Evolutionary conservation across 2,113 vertebrate genomes (phyloP).

Genomic region (Scalopus aquaticus): DNA sequence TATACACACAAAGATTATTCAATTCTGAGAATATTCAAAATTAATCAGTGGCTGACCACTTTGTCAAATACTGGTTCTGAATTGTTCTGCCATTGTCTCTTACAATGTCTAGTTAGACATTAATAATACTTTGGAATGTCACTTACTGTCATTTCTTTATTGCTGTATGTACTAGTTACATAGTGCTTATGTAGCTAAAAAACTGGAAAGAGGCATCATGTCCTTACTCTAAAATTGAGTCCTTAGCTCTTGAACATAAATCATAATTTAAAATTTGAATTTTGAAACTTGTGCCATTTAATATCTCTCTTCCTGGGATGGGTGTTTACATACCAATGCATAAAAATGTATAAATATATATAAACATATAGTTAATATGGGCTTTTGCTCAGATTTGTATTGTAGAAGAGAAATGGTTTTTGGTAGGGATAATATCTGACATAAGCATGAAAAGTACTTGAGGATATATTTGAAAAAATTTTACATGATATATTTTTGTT

Average conservation of each 20-base stretch:
- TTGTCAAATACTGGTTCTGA: neutral
- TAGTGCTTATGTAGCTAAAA: neutral
- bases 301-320: neutral
- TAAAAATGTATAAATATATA: neutral
- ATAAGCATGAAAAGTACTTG: neutral
- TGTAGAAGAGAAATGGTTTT: conserved; percentile 2
- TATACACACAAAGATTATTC: conserved; percentile 14
- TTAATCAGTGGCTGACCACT: neutral
- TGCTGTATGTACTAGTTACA: neutral
- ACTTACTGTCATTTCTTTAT: neutral
- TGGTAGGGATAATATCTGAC: neutral
- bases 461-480: neutral
- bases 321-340: neutral
- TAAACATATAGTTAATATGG: neutral
- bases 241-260: neutral
- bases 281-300: neutral
- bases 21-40: neutral
- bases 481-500: neutral
- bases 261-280: neutral
- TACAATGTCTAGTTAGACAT: neutral
- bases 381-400: neutral
- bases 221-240: neutral
- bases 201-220: neutral
- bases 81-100: neutral
- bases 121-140: neutral